Evolutionary conservation across 2,888 invertebrate species (phyloP), one percentile per base, ranked within the genome.

Genomic region (Sphecodes monilicornis): DNA sequence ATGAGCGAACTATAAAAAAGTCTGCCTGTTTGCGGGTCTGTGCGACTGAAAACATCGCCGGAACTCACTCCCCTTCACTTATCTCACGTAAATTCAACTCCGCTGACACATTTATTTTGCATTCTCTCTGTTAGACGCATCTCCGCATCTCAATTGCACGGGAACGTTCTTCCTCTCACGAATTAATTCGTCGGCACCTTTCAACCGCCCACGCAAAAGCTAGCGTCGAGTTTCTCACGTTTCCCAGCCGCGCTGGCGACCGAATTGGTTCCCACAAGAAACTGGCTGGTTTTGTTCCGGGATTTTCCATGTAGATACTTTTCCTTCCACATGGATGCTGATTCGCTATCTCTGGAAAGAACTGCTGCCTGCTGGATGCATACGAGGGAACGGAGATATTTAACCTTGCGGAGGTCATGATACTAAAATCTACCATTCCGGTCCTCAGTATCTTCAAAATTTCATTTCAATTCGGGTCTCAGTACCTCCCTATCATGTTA

Each of bases 71-170:
- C 46, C 26, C 54, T 54, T 18, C 32, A 26, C 79, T 79, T 46
- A 77, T 64, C 73, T 74, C 70, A 57, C 75, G 86, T 84, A 85
- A 86, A 85, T 86, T 85, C 78, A 78, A 70, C 76, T 41, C 26
- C 41, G 26, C 69, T 57, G 39, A 50, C 54, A 60, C 80, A 57
- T 75, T 80, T 78, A 75, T 82, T 78, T 54, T 36, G 29, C 60
- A 18, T 16, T 29, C 50, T 50, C 16, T 32, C 60, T 41, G 26
- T 26, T 36, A 32, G 39, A 29, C 60, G 66, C 60, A 39, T 41
- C 75, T n/a, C 60, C 29, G 29, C 13, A 5, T 26, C 32, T 16
- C 54, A n/a, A 54, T 54, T 54, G 46, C 18, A 16, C 10, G 22
- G 66, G 32, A 66, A 78, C 69, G 26, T 60, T 75, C n/a, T 39